Percentiles rank a stretch among this genome's conserved stretches.
Conservation (phyloP, 2,888 invertebrate species). For the Drosophila subsilvestris region DNA sequence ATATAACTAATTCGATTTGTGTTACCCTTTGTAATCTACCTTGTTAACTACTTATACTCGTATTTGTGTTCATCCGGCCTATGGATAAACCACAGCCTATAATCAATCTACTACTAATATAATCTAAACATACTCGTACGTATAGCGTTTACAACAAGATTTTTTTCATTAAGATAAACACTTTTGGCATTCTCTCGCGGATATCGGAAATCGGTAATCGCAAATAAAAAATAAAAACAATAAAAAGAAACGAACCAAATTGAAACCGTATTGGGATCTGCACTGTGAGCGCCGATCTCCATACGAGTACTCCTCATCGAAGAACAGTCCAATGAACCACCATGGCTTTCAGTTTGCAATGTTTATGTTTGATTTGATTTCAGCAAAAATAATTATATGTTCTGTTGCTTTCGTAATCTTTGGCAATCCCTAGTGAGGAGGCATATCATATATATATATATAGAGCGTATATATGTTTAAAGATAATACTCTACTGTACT, state of each 20-base stretch:
- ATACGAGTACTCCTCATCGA: slow-evolving; percentile 39
- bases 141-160: slow-evolving; percentile 58
- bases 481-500: slow-evolving; percentile 35
- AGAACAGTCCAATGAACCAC: slow-evolving; percentile 59
- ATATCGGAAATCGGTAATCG: slow-evolving; percentile 59
- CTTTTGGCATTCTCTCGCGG: slow-evolving; percentile 67
- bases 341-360: slow-evolving; percentile 72
- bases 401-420: slow-evolving; percentile 76
- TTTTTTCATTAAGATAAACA: slow-evolving; percentile 82
- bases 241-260: slow-evolving; percentile 17
- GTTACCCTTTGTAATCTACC: slow-evolving; percentile 39
- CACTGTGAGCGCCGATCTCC: slow-evolving; percentile 46
- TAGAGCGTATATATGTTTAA: slow-evolving; percentile 28
- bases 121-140: slow-evolving; percentile 36
- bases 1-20: slow-evolving; percentile 72
- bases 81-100: slow-evolving; percentile 55
- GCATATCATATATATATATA: slow-evolving; percentile 49
- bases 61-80: slow-evolving; percentile 19
- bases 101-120: slow-evolving; percentile 36
- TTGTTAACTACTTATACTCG: slow-evolving; percentile 39
- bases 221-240: not conserved
- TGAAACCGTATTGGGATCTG: slow-evolving; percentile 63
- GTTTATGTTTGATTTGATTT: slow-evolving; percentile 71
- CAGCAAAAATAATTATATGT: slow-evolving; percentile 70
- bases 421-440: slow-evolving; percentile 67